phyloP scores from a whole-genome alignment of 2,113 vertebrate genomes.

The Baryphthengus martii region DNA sequence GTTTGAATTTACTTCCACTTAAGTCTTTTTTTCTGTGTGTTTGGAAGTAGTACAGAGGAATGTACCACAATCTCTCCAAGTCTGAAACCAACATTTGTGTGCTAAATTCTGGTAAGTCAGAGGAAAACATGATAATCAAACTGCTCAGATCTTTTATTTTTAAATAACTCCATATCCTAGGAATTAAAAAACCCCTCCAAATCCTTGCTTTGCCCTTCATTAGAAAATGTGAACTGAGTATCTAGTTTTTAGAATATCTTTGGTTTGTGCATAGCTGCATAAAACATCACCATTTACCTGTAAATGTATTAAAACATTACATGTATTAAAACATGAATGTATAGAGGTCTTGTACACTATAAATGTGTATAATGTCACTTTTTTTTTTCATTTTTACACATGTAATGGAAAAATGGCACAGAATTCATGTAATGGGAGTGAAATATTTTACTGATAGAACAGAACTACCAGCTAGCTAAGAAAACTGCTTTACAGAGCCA shows the following conservation, averaged over 20 bases:
- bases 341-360: not conserved
- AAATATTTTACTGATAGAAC: not conserved
- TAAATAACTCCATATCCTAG: not conserved
- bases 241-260: not conserved
- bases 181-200: not conserved
- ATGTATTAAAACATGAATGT: not conserved
- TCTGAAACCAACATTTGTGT: not conserved
- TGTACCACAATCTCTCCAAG: rapidly evolving
- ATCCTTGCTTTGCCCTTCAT: not conserved
- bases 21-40: not conserved
- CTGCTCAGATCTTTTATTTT: not conserved
- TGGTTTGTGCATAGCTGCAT: not conserved
- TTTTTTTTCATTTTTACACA: not conserved
- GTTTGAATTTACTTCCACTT: not conserved
- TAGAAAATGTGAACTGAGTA: not conserved
- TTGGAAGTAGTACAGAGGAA: not conserved
- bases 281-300: not conserved
- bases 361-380: not conserved
- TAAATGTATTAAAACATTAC: not conserved
- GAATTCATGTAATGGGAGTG: not conserved
- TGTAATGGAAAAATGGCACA: not conserved
- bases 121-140: not conserved
- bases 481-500: not conserved
- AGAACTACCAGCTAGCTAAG: not conserved
- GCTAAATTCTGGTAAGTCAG: not conserved